Base-by-base conservation (phyloP, 64 coral and sea anemone species). In the Stichodactyla mertensii region DNA sequence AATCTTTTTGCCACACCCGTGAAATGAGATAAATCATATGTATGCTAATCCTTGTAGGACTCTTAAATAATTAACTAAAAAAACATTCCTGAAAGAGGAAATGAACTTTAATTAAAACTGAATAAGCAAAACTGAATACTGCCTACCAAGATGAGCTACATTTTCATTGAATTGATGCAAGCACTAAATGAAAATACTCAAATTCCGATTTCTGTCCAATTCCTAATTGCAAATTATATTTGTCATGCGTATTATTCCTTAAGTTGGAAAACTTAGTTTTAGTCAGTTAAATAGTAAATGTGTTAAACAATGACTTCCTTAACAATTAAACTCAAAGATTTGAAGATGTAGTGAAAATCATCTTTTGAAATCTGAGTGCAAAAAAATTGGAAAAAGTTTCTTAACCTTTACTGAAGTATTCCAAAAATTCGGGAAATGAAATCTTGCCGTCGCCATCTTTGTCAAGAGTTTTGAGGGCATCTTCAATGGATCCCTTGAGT, bases 391-490 rank as follows among this genome's bases (percentile, higher is more conserved):
- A 45, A 45, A 4, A 45, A 45, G 3, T 45, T 45, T 2, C 36
- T 45, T 45, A 45, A 45, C 36, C 36, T 45, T 45, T 45, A 45
- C 36, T 45, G 36, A 45, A 45, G 36, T 45, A 45, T 74, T 74
- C 69, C 8, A 74, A 80, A 82, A 98, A 98, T 70, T 98, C 95
- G 2, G 89, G 52, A 71, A 98, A 98, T 11, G 92, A 94, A 61
- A 98, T 92, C 28, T 94, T 92, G 8, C 92, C 92, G 20, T 98
- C 89, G 13, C 92, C 92, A 36, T 91, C 71, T n/a, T 82, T 89
- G 82, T 98, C 92, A 16, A 98, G 77, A 7, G 52, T 18, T 53
- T 86, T 45, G 64, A 89, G 69, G 8, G 92, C 92, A 13, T 59
- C 67, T 16, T 91, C 55, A 6, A 82, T 55, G 7, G 77, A 66